These are phyloP conservation scores for Synanthedon formicaeformis DNA, from an alignment of 2,888 invertebrate genomes.

Conservation along the genomic window DNA sequence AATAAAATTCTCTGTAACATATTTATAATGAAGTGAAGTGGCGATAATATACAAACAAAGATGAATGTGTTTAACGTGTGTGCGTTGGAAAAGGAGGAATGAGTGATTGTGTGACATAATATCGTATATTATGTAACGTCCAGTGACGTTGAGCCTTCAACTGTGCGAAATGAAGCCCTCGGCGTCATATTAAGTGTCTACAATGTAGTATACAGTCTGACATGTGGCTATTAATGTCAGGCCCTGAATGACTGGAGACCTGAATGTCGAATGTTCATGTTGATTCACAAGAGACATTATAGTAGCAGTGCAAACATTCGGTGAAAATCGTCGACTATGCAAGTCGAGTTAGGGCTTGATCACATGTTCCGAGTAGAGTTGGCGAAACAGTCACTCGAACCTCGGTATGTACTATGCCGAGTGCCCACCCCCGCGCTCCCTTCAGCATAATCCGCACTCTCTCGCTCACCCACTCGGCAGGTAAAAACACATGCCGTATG, in stretches of 20 bases:
- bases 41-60: too few species aligned
- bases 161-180: conserved; percentile 15
- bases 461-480: too few species aligned
- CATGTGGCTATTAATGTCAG: conserved; percentile 24
- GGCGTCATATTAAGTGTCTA: conserved; percentile 24
- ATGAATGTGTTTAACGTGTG: too few species aligned
- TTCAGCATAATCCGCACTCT: too few species aligned
- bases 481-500: too few species aligned
- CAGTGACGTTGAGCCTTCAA: conserved; percentile 4
- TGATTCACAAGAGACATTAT: conserved; percentile 13
- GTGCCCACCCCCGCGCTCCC: too few species aligned
- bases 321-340: not conserved
- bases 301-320: conserved; percentile 19
- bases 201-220: conserved; percentile 24
- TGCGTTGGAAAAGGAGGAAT: too few species aligned
- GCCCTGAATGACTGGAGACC: conserved; percentile 20
- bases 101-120: conserved; percentile 15
- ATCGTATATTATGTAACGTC: conserved; percentile 17
- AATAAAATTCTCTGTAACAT: too few species aligned
- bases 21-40: too few species aligned
- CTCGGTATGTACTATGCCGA: too few species aligned
- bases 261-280: conserved; percentile 18
- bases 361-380: too few species aligned
- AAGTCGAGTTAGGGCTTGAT: not conserved
- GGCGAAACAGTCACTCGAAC: too few species aligned